A percentile compares a stretch with the other conserved stretches of the same genome.
Evolutionary conservation across 2,888 invertebrate genomes (phyloP).

Genomic region (Argynnis bischoffii): DNA sequence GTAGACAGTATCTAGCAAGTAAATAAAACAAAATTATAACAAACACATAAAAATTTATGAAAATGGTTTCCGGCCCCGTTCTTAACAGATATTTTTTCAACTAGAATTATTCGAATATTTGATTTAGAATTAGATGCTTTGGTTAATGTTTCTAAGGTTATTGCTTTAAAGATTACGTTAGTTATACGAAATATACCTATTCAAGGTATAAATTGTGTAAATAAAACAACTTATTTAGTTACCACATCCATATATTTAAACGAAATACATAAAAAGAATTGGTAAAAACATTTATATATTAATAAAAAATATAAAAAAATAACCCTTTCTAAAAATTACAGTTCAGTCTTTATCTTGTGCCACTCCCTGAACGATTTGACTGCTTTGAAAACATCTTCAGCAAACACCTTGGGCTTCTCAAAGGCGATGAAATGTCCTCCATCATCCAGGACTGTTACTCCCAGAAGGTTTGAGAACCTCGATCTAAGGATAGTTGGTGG

Average conservation of each 20-base stretch:
- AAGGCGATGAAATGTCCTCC: constrained; percentile 93
- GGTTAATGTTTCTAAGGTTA: no score
- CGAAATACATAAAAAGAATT: no score
- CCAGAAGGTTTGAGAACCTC: constrained; percentile 84
- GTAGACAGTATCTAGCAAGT: neutral
- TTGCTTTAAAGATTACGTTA: no score
- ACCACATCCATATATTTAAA: neutral
- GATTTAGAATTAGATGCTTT: no score
- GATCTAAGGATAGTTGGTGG: constrained; percentile 80
- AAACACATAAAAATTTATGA: no score
- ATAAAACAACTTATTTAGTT: neutral
- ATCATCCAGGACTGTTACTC: constrained; percentile 79
- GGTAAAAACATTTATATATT: no score
- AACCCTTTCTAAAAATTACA: constrained; percentile 16
- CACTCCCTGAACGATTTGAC: constrained; percentile 43
- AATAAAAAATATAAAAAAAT: neutral
- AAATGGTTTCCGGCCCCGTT: no score
- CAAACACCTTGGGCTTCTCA: constrained; percentile 85
- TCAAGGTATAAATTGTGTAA: neutral
- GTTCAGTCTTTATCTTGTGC: constrained; percentile 30
- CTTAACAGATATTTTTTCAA: no score
- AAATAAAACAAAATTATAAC: neutral
- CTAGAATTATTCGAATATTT: no score
- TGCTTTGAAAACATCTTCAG: constrained; percentile 81
- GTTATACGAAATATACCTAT: no score